Base-by-base conservation (phyloP, 35 echinoderm and acorn worm genomes). In the Heliocidaris erythrogramma region DNA sequence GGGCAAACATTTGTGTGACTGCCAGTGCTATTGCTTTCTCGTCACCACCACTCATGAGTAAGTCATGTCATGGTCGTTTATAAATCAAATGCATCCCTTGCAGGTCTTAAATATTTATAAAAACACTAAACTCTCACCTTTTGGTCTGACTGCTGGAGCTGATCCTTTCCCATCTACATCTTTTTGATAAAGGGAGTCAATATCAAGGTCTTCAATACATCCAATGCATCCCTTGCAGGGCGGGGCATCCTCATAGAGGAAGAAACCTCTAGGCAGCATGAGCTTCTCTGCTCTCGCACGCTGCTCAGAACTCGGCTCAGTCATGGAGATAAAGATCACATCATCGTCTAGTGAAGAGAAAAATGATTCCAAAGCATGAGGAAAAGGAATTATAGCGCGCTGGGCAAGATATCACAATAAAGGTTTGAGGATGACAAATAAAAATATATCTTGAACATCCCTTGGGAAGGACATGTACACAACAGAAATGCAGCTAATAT, bases 191-290 rank as follows among this genome's bases (percentile, higher is more conserved):
- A 35, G 78, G 13, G 93, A 17, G 3, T 53, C 13, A 91, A 48
- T 69, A 8, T 92, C 31, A 2, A 96, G 96, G 30, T 98, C 97
- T 9, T 96, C 94, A 35, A 65, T 49, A 59, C 98, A 99, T 49
- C 98, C 98, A 48, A 85, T 85, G 47, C 98, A 99, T 18, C 98
- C 98, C 24, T 94, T 91, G 71, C 98, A 99, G 2, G 98, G 96
- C 14, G 96, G 96, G 5, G 90, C 96, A 53, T 96, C 85, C 56
- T 95, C 95, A 71, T 97, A 99, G 9, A 97, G 94, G 59, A 95
- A 99, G 89, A 99, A 99, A 24, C 88, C 93, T n/a, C 48, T 59
- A 32, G 98, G 96, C 7, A 99, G 95, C 69, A 91, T 59, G 31
- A 99, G 95, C 56, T 35, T 86, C 18, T 95, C 88, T 30, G 98